These are phyloP conservation scores for Trichonephila inaurata DNA, from an alignment of 1,140 invertebrate species.

Conservation along the genomic window DNA sequence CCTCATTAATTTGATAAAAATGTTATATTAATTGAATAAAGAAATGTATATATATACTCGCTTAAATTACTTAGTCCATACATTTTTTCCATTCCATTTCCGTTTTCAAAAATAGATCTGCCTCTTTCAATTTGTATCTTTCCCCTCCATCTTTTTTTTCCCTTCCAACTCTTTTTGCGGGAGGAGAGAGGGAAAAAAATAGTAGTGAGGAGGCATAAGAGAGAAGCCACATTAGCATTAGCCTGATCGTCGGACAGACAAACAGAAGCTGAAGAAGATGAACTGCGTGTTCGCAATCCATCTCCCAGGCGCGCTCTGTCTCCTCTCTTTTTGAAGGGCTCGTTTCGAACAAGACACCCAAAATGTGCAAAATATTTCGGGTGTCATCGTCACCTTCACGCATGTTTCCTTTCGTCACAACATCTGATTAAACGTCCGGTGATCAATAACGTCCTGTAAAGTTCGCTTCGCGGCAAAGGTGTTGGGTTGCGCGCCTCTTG, in stretches of 20 bases:
- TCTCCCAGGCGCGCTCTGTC: conserved; percentile 10
- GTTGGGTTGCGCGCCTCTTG: too few species aligned
- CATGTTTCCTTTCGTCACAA: conserved; percentile 23
- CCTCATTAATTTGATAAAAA: too few species aligned
- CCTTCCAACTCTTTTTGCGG: conserved; percentile 7
- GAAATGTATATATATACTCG: too few species aligned
- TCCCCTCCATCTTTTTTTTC: background rate
- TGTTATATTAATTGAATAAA: too few species aligned
- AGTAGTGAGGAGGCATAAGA: background rate
- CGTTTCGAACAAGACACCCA: conserved; percentile 42
- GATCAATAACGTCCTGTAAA: conserved; percentile 52
- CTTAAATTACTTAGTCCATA: too few species aligned
- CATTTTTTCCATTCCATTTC: too few species aligned
- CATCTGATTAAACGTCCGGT: conserved; percentile 53
- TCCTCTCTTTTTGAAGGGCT: background rate
- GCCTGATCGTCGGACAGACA: conserved; percentile 55
- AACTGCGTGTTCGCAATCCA: conserved; percentile 63
- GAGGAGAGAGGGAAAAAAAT: background rate
- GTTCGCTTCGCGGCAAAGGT: background rate
- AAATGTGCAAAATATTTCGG: conserved; percentile 43
- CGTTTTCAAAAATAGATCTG: too few species aligned
- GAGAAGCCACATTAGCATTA: conserved; percentile 60
- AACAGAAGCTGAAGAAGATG: conserved; percentile 68
- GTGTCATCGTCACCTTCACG: conserved; percentile 62
- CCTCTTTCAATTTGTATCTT: background rate